Percentiles rank a stretch among this genome's conserved stretches.
Evolutionary conservation across 2,888 invertebrate genomes (phyloP).

Genomic region (Cremastinae sp.): DNA sequence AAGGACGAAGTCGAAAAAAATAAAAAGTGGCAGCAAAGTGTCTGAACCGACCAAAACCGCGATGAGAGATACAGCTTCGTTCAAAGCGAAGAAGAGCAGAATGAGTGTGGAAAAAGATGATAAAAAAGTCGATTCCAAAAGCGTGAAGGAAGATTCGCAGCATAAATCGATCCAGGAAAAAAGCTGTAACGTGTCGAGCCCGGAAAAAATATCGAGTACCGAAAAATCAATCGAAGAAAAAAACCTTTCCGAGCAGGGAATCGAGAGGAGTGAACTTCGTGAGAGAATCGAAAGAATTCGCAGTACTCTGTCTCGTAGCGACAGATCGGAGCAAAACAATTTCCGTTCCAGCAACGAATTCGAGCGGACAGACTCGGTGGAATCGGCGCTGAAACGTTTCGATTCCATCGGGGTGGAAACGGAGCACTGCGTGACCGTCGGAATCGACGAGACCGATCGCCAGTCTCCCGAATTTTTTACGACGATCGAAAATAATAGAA

Average conservation of each 20-base stretch:
- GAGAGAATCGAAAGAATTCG: constrained; percentile 52
- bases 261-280: constrained; percentile 48
- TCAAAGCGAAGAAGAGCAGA: constrained; percentile 34
- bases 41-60: constrained; percentile 41
- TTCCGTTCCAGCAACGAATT: constrained; percentile 55
- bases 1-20: no score
- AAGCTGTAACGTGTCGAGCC: not conserved
- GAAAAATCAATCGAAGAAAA: constrained; percentile 13
- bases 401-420: constrained; percentile 69
- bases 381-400: constrained; percentile 71
- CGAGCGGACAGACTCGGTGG: constrained; percentile 71
- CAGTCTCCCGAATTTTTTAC: not conserved
- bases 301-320: constrained; percentile 48
- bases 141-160: constrained; percentile 45
- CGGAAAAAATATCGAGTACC: not conserved
- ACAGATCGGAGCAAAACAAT: constrained; percentile 51
- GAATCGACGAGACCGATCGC: constrained; percentile 47
- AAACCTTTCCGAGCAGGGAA: constrained; percentile 19
- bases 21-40: constrained; percentile 26
- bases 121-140: constrained; percentile 42
- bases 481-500: constrained; percentile 11
- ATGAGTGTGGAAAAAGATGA: constrained; percentile 13
- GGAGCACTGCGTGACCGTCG: constrained; percentile 55
- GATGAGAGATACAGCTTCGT: constrained; percentile 28
- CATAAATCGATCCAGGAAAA: constrained; percentile 38